Percentiles rank a stretch among this genome's conserved stretches.
These are phyloP conservation scores for Pherbina coryleti DNA, from an alignment of 2,888 invertebrate genomes.

Conservation along the genomic window DNA sequence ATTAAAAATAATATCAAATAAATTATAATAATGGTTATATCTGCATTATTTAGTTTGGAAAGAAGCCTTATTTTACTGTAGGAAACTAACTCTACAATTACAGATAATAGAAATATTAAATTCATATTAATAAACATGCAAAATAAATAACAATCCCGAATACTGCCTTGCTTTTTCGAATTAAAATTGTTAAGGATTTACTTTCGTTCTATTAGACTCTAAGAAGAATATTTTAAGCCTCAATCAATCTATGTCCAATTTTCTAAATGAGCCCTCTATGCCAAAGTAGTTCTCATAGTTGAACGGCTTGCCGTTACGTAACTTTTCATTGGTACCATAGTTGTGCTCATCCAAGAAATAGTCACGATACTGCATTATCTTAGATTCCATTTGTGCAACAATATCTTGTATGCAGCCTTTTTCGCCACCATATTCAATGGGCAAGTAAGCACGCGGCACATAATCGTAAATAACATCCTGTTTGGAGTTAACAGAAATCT, in stretches of 20 bases:
- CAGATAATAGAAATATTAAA: too few species aligned
- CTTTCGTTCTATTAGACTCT: too few species aligned
- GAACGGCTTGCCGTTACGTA: conserved; percentile 54
- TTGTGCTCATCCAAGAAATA: conserved; percentile 61
- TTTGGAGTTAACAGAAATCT: conserved; percentile 74
- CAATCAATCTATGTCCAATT: conserved; percentile 64
- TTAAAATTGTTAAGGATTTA: too few species aligned
- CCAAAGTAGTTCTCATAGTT: conserved; percentile 61
- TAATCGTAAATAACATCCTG: conserved; percentile 74
- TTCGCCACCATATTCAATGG: conserved; percentile 77
- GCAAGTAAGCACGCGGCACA: conserved; percentile 74
- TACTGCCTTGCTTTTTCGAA: too few species aligned
- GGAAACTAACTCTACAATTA: too few species aligned
- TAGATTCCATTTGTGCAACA: conserved; percentile 61
- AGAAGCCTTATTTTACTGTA: too few species aligned
- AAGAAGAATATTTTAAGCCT: neutral
- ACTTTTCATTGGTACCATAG: conserved; percentile 62
- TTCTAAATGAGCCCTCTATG: conserved; percentile 65
- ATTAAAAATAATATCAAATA: too few species aligned
- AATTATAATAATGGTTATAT: too few species aligned
- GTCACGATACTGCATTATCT: conserved; percentile 57
- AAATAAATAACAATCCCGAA: too few species aligned
- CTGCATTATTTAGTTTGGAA: too few species aligned
- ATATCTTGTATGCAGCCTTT: conserved; percentile 70
- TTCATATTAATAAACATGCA: too few species aligned